Evolutionary conservation across 2,797 vertebrate species (phyloP).

Genomic region (Phataginus tricuspis): DNA sequence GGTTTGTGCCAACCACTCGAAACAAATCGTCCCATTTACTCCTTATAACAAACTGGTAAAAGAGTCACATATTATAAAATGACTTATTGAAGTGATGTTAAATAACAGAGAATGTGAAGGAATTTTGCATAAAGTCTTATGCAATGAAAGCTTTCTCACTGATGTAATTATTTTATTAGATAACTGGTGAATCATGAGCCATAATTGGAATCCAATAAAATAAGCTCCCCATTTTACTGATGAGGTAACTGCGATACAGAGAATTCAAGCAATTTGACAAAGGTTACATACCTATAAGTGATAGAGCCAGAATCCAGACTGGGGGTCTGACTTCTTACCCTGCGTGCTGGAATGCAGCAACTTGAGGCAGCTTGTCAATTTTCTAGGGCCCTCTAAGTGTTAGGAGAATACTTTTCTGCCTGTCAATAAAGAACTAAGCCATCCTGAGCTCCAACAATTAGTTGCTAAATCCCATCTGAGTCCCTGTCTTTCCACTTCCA

Average conservation of each 20-base stretch:
- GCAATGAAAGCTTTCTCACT: not conserved
- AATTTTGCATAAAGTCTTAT: not conserved
- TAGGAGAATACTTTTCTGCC: not conserved
- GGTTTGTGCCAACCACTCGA: not conserved
- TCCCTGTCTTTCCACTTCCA: not conserved
- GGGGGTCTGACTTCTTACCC: not conserved
- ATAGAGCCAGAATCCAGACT: not conserved
- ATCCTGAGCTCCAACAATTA: not conserved
- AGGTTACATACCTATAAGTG: not conserved
- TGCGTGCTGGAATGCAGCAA: not conserved
- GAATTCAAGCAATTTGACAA: not conserved
- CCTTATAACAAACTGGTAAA: not conserved
- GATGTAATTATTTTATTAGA: not conserved
- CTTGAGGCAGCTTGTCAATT: no score
- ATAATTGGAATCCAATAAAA: not conserved
- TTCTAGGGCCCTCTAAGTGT: not conserved
- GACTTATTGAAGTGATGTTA: not conserved
- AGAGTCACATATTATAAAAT: not conserved
- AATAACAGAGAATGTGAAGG: not conserved
- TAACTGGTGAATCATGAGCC: not conserved
- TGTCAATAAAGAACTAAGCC: not conserved
- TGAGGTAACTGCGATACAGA: not conserved
- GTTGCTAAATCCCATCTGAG: no score
- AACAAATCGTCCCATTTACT: not conserved
- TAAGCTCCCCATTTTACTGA: not conserved